A percentile compares a stretch with the other conserved stretches of the same genome.
Conservation (phyloP, 1,140 invertebrate genomes). For the Brachionus rotundiformis region DNA sequence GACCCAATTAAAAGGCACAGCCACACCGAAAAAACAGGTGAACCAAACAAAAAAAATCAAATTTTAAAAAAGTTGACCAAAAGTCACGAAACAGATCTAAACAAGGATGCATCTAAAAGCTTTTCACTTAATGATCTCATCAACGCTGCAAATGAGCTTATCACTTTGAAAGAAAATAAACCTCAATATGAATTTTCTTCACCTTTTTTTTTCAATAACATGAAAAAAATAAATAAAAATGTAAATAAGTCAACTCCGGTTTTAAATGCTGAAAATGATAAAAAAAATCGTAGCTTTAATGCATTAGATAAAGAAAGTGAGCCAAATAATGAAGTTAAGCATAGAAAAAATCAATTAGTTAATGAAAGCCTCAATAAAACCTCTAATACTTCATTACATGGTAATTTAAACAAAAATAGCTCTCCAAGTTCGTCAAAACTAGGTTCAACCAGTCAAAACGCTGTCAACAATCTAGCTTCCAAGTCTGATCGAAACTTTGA, state of each 20-base stretch:
- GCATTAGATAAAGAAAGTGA: neutral
- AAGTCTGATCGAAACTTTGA: neutral
- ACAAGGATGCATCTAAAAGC: constrained; percentile 27
- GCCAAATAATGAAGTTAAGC: neutral
- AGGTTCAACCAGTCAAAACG: neutral
- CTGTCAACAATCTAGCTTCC: neutral
- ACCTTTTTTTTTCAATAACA: neutral
- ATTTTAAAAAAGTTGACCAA: neutral
- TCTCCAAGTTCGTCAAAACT: neutral
- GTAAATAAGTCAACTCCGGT: constrained; percentile 6
- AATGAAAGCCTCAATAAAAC: neutral
- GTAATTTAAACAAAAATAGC: neutral
- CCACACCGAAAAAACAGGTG: neutral
- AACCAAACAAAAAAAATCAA: neutral
- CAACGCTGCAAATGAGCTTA: constrained; percentile 22
- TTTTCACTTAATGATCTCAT: constrained; percentile 26
- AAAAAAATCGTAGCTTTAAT: neutral
- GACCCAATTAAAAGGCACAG: neutral
- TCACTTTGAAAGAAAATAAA: neutral
- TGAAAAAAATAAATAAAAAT: constrained; percentile 22
- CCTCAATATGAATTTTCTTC: neutral
- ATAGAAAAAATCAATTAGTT: neutral
- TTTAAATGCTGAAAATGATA: neutral
- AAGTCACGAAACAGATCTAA: neutral
- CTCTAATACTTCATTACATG: neutral